These are phyloP conservation scores for Dendropsophus ebraccatus DNA, from an alignment of 2,113 vertebrate species.

Conservation along the genomic window DNA sequence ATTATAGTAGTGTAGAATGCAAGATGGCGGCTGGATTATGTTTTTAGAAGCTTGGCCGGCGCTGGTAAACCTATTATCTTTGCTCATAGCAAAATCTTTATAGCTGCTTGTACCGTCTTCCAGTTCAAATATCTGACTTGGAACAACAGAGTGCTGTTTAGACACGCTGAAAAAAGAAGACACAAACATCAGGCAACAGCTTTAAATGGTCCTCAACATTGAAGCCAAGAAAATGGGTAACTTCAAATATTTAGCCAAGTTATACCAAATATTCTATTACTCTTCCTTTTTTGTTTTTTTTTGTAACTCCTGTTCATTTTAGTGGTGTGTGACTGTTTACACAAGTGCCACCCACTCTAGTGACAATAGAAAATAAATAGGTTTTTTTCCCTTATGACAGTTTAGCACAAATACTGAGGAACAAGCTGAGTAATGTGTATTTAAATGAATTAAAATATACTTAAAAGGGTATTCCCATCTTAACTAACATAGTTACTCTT, in stretches of 20 bases:
- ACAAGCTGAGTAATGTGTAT: too few relatives aligned
- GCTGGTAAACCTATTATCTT: conserved; percentile 96
- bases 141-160: conserved; percentile 94
- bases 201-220: not conserved
- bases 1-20: conserved; percentile 95
- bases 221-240: not conserved
- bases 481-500: too few relatives aligned
- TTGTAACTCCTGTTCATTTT: too few relatives aligned
- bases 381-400: too few relatives aligned
- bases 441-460: too few relatives aligned
- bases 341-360: too few relatives aligned
- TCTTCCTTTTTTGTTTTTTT: too few relatives aligned
- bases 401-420: too few relatives aligned
- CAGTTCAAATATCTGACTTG: conserved; percentile 95
- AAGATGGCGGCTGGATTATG: conserved; percentile 95
- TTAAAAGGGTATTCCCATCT: too few relatives aligned
- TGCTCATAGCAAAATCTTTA: conserved; percentile 96
- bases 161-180: conserved; percentile 79
- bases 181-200: not conserved
- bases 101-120: conserved; percentile 95
- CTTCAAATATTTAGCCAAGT: not conserved
- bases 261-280: not conserved
- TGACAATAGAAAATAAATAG: too few relatives aligned
- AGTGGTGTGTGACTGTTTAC: too few relatives aligned
- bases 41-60: conserved; percentile 97